Evolutionary conservation across 2,797 vertebrate species (phyloP).

Genomic region (Mormyrops attenuatus): DNA sequence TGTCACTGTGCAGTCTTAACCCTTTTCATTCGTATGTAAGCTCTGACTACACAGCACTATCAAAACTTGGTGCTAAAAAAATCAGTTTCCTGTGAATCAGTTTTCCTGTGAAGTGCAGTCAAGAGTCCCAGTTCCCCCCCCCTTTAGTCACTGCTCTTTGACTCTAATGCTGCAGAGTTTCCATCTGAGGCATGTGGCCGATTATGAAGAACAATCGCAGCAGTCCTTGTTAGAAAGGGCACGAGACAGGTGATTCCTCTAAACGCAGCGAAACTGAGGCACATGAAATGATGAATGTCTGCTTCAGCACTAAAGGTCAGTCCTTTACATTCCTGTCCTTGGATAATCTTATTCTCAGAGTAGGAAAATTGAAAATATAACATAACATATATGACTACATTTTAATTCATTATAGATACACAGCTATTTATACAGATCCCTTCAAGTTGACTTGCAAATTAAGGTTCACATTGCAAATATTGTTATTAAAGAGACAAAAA

Average conservation of each 20-base stretch:
- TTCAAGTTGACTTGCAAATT: background rate
- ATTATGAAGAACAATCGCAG: background rate
- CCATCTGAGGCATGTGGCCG: background rate
- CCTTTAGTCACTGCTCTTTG: background rate
- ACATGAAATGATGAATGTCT: background rate
- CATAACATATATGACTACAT: background rate
- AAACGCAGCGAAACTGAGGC: background rate
- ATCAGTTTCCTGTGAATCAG: background rate
- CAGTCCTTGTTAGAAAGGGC: background rate
- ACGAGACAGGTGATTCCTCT: background rate
- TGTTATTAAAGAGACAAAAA: background rate
- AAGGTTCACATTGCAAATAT: background rate
- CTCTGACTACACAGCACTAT: background rate
- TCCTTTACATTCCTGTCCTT: background rate
- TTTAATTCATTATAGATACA: conserved; percentile 32
- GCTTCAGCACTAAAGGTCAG: background rate
- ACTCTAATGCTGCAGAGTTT: background rate
- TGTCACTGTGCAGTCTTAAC: background rate
- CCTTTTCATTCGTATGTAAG: conserved; percentile 6
- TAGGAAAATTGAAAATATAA: background rate
- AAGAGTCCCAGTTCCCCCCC: background rate
- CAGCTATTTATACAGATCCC: background rate
- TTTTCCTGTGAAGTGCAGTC: background rate
- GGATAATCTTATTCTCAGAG: background rate
- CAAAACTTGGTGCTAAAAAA: background rate